A percentile compares a stretch with the other conserved stretches of the same genome.
These are phyloP conservation scores for Amblyjoppa fuscipennis DNA, from an alignment of 2,888 invertebrate genomes.

Conservation along the genomic window DNA sequence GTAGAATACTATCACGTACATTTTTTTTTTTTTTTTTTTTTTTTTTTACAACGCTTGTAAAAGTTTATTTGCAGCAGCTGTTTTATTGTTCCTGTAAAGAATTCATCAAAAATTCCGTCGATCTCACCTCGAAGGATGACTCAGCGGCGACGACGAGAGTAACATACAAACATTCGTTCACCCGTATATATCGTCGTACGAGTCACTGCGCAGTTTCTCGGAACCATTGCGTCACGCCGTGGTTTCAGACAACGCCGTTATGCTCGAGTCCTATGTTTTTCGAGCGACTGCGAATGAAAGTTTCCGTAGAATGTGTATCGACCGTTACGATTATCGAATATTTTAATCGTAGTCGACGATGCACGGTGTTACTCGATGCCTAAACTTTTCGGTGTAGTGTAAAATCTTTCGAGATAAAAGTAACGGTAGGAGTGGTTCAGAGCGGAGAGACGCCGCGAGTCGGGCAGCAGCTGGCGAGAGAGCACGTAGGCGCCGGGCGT, in stretches of 20 bases:
- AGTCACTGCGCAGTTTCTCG: constrained; percentile 70
- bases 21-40: neutral
- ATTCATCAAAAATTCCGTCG: neutral
- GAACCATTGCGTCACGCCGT: constrained; percentile 69
- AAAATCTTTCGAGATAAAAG: neutral
- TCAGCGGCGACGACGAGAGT: neutral
- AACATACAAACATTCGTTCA: neutral
- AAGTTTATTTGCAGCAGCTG: neutral
- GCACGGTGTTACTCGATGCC: neutral
- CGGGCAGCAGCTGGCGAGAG: constrained; percentile 10
- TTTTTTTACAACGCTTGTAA: neutral
- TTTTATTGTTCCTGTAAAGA: neutral
- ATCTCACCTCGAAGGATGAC: neutral
- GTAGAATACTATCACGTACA: neutral
- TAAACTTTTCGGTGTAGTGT: neutral
- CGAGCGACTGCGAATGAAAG: neutral
- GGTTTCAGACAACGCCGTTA: constrained; percentile 56
- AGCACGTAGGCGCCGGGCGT: constrained; percentile 18
- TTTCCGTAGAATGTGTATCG: neutral
- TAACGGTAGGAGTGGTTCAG: neutral
- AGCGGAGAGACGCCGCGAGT: neutral
- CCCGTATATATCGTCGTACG: neutral
- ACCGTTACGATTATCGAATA: neutral
- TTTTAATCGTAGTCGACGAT: neutral
- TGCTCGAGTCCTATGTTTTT: neutral